These are phyloP conservation scores for Rotaria socialis DNA, from an alignment of 2,888 invertebrate genomes.

Conservation along the genomic window DNA sequence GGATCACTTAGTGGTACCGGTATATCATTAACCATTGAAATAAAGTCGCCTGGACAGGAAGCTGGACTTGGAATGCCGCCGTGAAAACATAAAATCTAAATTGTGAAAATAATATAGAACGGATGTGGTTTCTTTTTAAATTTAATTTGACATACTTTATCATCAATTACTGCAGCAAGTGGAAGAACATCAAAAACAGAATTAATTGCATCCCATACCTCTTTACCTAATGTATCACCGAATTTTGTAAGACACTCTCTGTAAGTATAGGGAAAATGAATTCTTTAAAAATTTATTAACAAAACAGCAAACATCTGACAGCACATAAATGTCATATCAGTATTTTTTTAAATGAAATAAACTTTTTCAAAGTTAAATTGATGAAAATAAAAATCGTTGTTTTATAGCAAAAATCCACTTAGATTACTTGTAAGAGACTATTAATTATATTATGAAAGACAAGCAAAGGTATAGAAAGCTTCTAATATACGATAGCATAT, in stretches of 20 bases:
- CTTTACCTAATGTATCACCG: slow-evolving; percentile 66
- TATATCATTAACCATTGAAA: slow-evolving; percentile 62
- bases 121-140: neutral
- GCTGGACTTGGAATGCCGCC: slow-evolving; percentile 72
- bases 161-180: slow-evolving; percentile 70
- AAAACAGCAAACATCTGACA: no score
- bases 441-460: neutral
- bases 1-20: slow-evolving; percentile 68
- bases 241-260: slow-evolving; percentile 71
- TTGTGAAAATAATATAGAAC: neutral
- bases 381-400: neutral
- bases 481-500: neutral
- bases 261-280: slow-evolving; percentile 44
- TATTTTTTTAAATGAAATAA: no score
- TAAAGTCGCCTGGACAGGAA: neutral
- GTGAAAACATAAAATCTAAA: slow-evolving; percentile 70
- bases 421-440: neutral
- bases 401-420: neutral
- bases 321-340: no score
- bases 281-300: no score
- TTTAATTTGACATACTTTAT: slow-evolving; percentile 64
- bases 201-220: slow-evolving; percentile 71
- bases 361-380: no score
- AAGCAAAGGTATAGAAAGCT: neutral
- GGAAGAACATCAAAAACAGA: slow-evolving; percentile 71